A percentile compares a stretch with the other conserved stretches of the same genome.
phyloP scores from a whole-genome alignment of 2,113 vertebrate species.

The Tylochromis polylepis region DNA sequence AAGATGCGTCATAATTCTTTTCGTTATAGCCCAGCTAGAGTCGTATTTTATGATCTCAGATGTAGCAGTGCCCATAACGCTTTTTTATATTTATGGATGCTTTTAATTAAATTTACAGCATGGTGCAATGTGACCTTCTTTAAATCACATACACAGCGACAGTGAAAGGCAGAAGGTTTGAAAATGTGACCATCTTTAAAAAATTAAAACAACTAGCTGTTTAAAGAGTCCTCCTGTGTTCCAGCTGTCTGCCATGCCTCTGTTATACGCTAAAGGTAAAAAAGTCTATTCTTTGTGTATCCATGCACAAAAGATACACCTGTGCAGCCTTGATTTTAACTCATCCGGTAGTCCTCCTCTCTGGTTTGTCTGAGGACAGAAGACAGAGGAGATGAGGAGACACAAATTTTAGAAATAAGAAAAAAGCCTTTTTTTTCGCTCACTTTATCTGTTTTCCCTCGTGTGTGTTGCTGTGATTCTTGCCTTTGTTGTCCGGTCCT shows the following conservation, averaged over 20 bases:
- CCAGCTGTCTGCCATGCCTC: neutral
- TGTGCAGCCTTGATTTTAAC: neutral
- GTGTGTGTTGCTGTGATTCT: neutral
- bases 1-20: neutral
- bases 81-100: neutral
- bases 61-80: rapidly evolving
- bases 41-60: neutral
- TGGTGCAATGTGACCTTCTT: neutral
- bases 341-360: rapidly evolving
- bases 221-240: neutral
- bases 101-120: neutral
- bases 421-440: neutral
- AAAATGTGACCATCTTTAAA: neutral
- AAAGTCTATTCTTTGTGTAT: neutral
- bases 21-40: neutral
- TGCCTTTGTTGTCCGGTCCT: neutral
- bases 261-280: neutral
- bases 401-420: neutral
- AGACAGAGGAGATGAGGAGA: neutral
- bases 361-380: rapidly evolving
- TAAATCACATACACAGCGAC: neutral
- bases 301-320: neutral
- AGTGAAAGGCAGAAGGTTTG: neutral
- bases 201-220: neutral
- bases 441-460: neutral